Evolutionary conservation across 1,140 invertebrate genomes (phyloP).

Genomic region (Lepidurus couesii): DNA sequence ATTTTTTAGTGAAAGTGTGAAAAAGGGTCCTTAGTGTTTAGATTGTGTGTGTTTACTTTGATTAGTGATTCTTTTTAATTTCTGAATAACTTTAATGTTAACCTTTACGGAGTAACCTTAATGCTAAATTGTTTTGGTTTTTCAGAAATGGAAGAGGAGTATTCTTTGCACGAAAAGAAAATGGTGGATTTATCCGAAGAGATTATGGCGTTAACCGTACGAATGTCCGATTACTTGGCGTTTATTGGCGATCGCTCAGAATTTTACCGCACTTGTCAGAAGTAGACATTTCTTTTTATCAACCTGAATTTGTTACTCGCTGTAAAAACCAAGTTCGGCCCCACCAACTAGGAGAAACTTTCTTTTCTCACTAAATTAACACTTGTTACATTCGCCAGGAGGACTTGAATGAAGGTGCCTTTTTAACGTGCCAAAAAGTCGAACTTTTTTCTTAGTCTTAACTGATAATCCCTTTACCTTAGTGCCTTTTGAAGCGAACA

Average conservation of each 20-base stretch:
- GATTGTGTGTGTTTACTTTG: not conserved
- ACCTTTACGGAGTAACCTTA: not conserved
- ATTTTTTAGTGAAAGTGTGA: not conserved
- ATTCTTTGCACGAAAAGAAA: constrained; percentile 47
- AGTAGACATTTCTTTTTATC: constrained; percentile 24
- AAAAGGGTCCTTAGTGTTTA: not conserved
- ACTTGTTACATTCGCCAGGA: constrained; percentile 13
- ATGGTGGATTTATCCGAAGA: constrained; percentile 45
- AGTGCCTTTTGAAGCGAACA: constrained; percentile 1
- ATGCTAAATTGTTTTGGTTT: constrained; percentile 36
- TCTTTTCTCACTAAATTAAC: not conserved
- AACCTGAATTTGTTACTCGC: constrained; percentile 10
- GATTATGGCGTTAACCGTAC: constrained; percentile 46
- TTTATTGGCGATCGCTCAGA: constrained; percentile 48
- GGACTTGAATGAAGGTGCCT: constrained; percentile 4
- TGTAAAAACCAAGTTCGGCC: constrained; percentile 1
- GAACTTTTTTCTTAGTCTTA: not conserved
- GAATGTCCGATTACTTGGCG: constrained; percentile 48
- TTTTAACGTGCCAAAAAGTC: constrained; percentile 17
- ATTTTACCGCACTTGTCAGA: constrained; percentile 48
- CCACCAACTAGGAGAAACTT: constrained; percentile 4
- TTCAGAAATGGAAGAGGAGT: constrained; percentile 51
- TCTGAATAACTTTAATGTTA: not conserved
- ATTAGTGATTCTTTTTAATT: not conserved
- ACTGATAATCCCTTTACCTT: not conserved